Conservation (phyloP, 2,888 invertebrate genomes). For the Platycheirus albimanus region DNA sequence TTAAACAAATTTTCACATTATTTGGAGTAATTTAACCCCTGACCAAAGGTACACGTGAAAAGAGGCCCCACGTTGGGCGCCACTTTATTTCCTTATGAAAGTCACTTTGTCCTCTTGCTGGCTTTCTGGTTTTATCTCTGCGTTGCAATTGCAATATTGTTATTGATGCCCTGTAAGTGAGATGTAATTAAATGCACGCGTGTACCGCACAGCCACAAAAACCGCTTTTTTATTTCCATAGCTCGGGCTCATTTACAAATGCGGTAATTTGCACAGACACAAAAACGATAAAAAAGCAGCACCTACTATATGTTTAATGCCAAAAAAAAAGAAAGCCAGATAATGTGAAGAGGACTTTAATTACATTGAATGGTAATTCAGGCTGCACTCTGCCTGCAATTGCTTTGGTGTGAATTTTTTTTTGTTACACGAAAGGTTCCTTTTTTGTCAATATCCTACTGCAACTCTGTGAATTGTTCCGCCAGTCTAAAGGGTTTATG, state of each 20-base stretch:
- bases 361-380: slow-evolving; percentile 33
- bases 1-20: slow-evolving; percentile 41
- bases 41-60: background rate
- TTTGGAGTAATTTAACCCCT: slow-evolving; percentile 46
- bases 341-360: slow-evolving; percentile 66
- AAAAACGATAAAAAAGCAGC: slow-evolving; percentile 35
- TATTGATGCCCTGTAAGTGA: slow-evolving; percentile 60
- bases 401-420: slow-evolving; percentile 60
- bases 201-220: slow-evolving; percentile 46
- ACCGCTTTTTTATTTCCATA: slow-evolving; percentile 28
- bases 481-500: slow-evolving; percentile 18
- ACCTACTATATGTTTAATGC: background rate
- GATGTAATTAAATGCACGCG: slow-evolving; percentile 69
- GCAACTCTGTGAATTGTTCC: slow-evolving; percentile 34
- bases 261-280: slow-evolving; percentile 64
- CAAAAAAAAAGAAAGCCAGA: slow-evolving; percentile 1
- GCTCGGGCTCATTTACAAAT: slow-evolving; percentile 64
- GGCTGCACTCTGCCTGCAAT: slow-evolving; percentile 33
- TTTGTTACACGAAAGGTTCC: slow-evolving; percentile 6
- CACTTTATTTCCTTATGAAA: slow-evolving; percentile 13
- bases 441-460: slow-evolving; percentile 6
- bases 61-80: slow-evolving; percentile 7
- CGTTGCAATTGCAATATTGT: slow-evolving; percentile 34
- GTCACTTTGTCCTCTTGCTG: slow-evolving; percentile 17
- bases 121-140: background rate